Base-by-base conservation (phyloP, 2,113 vertebrate species). In the Odontophorus gujanensis region DNA sequence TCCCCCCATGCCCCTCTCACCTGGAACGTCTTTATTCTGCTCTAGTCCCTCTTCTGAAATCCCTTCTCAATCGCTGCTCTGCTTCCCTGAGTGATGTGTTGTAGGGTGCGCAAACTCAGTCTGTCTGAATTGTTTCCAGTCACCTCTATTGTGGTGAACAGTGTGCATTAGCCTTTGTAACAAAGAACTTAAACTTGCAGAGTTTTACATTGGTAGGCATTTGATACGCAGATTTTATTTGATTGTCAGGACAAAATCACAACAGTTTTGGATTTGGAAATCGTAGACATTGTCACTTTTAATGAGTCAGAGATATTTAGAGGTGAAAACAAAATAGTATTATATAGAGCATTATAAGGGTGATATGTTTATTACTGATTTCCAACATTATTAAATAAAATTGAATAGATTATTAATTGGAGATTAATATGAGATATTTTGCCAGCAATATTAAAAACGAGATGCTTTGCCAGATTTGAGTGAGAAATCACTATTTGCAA, bases 1-100 rank as follows among this genome's bases (percentile, higher is more conserved):
- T 43, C 0, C 0, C 26, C 3, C 13, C 19, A 1, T n/a, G 40
- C 11, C 2, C 0, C 63, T n/a, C 30, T 89, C 63, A 48, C 55
- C 30, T 34, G 80, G 77, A 59, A 28, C 8, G 10, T 81, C 50
- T 62, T 86, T 62, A 42, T 78, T 83, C 13, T 7, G 4, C 18
- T 74, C 48, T 9, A 81, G 67, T 22, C 45, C 26, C 7, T 21
- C 51, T 63, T 84, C 47, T 32, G 47, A 81, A 78, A 84, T 32
- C 3, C 6, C 21, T 59, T 71, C 83, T 15, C 80, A 90, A 92
- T 59, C 24, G 18, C 14, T 59, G 34, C 28, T 38, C 40, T 65
- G 20, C 45, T 83, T 84, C 63, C n/a, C 36, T 19, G 43, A 78
- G 50, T 63, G 58, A 78, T 28, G 9, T 17, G 21, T 42, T 92